Evolutionary conservation across 2,797 vertebrate species (phyloP), one percentile per base, ranked within the genome.

Genomic region (Moxostoma hubbsi): DNA sequence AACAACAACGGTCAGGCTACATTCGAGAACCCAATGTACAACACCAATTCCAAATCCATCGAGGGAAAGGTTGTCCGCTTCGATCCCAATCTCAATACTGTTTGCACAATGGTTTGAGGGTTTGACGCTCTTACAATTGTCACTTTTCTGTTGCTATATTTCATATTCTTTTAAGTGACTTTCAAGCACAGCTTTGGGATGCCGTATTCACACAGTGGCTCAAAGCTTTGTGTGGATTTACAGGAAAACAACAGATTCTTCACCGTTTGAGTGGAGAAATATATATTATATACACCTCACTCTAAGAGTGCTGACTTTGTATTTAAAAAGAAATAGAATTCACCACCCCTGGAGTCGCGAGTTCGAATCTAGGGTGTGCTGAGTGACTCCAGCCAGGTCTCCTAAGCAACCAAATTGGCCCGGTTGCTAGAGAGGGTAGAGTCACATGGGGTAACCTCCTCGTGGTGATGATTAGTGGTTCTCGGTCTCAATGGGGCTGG

Each of bases 1-100:
- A 99, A 99, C 89, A 99, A 98, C 91, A 99, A 99, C 47, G 98
- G 98, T 76, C 98, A 99, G 92, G 98, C 97, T 76, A 97, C 98
- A 86, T 99, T 99, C 77, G 97, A 99, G 92, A 99, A 99, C 76
- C 97, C 97, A 73, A 99, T 99, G 98, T 99, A 99, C 86, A 98
- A 98, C 94, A 99, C 98, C 90, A 99, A 94, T 62, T 89, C 97
- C 83, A 99, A 99, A 89, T 95, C 97, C 5, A 96, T 95, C 75
- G 98, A 99, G 92, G 97, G 97, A 24, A 99, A 99, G 90, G 97
- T 96, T 0, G 98, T 99, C 65, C 90, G 98, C 82, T 99, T 99
- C 66, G 98, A 99, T 86, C 97, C 98, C 58, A 99, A 98, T 91
- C 94, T 99, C 90, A 99, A 99, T 92, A 99, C 98, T 2, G 98